Conservation (phyloP, 2,888 invertebrate genomes). For the Lagria hirta region DNA sequence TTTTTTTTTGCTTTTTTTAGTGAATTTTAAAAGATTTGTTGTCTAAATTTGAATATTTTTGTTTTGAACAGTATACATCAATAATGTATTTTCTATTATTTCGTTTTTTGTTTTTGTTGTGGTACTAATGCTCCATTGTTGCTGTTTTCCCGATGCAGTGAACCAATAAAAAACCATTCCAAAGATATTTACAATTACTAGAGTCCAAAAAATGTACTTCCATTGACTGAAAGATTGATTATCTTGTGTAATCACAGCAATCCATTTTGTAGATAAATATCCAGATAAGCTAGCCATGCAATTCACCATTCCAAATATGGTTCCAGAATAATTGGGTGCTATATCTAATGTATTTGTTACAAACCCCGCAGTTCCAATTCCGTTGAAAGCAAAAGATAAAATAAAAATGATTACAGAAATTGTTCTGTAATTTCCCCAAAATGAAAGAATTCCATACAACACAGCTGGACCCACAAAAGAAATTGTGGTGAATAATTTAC, state of each 20-base stretch:
- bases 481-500: slow-evolving; percentile 8
- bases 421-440: slow-evolving; percentile 9
- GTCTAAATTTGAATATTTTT: too few species aligned
- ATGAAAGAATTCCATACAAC: slow-evolving; percentile 5
- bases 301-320: slow-evolving; percentile 11
- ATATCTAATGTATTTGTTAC: slow-evolving; percentile 10
- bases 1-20: too few species aligned
- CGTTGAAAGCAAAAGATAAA: slow-evolving; percentile 1
- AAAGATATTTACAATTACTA: slow-evolving; percentile 2
- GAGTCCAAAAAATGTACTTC: slow-evolving; percentile 8
- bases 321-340: slow-evolving; percentile 10
- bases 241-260: slow-evolving; percentile 3
- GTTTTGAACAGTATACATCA: too few species aligned
- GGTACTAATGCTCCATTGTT: slow-evolving; percentile 2
- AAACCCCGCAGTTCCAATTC: slow-evolving; percentile 5
- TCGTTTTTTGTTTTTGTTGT: background rate
- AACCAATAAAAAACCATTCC: slow-evolving; percentile 1
- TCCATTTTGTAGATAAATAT: slow-evolving; percentile 7
- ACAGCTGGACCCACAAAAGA: slow-evolving; percentile 4
- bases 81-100: slow-evolving; percentile 1
- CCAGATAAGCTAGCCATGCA: slow-evolving; percentile 5
- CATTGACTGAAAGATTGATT: slow-evolving; percentile 5
- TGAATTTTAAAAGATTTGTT: too few species aligned
- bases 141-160: slow-evolving; percentile 5
- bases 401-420: slow-evolving; percentile 8